Conservation (phyloP, 1,140 invertebrate genomes). For the Caenorhabditis inopinata region DNA sequence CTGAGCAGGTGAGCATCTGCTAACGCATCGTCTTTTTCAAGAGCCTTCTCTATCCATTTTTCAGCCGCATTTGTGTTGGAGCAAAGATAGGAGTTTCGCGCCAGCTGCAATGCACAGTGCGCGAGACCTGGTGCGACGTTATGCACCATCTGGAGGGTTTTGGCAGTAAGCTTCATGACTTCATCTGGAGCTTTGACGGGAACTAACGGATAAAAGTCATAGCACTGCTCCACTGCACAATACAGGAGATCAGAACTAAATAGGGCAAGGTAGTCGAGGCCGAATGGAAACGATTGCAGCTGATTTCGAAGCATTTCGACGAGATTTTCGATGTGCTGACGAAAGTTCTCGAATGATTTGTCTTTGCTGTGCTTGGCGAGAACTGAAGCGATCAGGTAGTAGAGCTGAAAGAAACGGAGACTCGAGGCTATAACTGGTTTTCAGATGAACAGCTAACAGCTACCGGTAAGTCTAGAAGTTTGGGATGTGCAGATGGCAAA, state of each 20-base stretch:
- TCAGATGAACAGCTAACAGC: too few species aligned
- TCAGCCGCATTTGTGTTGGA: constrained; percentile 76
- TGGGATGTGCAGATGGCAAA: constrained; percentile 17
- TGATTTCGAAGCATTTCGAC: constrained; percentile 9
- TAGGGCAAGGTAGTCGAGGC: constrained; percentile 75
- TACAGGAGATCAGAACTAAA: constrained; percentile 84
- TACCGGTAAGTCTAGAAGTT: neutral
- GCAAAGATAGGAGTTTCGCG: constrained; percentile 78
- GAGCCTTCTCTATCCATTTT: constrained; percentile 74
- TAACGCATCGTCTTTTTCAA: constrained; percentile 77
- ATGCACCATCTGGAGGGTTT: constrained; percentile 64
- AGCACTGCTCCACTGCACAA: neutral
- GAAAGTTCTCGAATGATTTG: constrained; percentile 27
- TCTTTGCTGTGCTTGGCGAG: constrained; percentile 53
- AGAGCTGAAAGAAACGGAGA: constrained; percentile 14
- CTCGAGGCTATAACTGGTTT: too few species aligned
- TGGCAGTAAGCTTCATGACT: constrained; percentile 77
- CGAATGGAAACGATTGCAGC: constrained; percentile 73
- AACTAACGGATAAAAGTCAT: neutral
- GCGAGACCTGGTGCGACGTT: constrained; percentile 29
- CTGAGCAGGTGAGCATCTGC: constrained; percentile 82
- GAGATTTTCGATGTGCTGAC: constrained; percentile 18
- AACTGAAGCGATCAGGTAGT: constrained; percentile 26
- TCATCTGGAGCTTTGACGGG: constrained; percentile 75
- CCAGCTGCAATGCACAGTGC: constrained; percentile 67